Base-by-base conservation (phyloP, 2,113 vertebrate species). In the Hippoglossus stenolepis region DNA sequence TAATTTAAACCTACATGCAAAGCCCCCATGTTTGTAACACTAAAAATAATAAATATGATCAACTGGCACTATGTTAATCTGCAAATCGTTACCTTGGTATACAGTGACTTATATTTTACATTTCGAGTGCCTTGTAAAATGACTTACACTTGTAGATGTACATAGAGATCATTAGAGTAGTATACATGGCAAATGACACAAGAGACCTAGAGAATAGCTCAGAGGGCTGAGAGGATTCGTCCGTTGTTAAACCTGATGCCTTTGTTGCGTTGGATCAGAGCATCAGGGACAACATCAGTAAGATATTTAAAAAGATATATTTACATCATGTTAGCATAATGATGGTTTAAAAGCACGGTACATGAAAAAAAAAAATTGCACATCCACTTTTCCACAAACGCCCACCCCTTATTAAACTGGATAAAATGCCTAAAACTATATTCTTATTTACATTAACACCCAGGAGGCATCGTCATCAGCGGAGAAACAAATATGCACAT, bases 1-100 rank as follows among this genome's bases (percentile, higher is more conserved):
- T 21, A 73, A 43, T 71, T 80, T 21, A 85, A 82, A 14, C 65
- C 65, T 80, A 70, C 90, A 90, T 93, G 90, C 91, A 87, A 70
- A 77, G 73, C 20, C 69, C 70, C 51, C 65, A 11, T 78, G 72
- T 53, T 26, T 77, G 75, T 1, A n/a, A 74, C 56, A 56, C 10
- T 77, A 78, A 80, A 70, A 83, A 75, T 43, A 78, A 91, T 68
- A 89, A 78, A 80, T 78, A 83, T 65, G 75, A 69, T 71, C 18
- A 68, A 79, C 51, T 51, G 54, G 65, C 60, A 18, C 15, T 7
- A 18, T 6, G 14, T 51, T 51, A 51, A 51, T 51, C 4, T 18
- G 47, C 6, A 20, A 80, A 63, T 28, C 15, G 11, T 54, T 18
- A 65, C 68, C 21, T 79, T 63, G 70, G 31, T 7, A 31, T 31